These are phyloP conservation scores for Chironomus striatipennis DNA, from an alignment of 1,140 invertebrate species.

Conservation along the genomic window DNA sequence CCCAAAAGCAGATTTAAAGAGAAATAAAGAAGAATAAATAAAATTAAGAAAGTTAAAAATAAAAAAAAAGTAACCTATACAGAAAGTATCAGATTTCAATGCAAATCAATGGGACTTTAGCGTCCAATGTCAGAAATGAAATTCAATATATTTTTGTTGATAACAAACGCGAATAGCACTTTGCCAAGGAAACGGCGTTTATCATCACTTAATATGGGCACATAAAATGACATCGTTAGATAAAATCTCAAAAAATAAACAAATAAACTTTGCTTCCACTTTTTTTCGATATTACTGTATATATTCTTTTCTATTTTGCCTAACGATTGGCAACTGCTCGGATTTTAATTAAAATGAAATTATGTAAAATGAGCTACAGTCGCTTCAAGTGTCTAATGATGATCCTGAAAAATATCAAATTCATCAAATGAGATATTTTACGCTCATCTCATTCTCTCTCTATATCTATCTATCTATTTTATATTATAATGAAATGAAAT, in stretches of 20 bases:
- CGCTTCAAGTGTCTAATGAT: constrained; percentile 21
- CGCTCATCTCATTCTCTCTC: neutral
- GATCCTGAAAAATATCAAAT: constrained; percentile 15
- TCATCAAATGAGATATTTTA: constrained; percentile 19
- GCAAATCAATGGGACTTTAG: neutral
- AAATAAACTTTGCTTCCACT: no score
- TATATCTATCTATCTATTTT: no score
- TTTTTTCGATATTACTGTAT: no score
- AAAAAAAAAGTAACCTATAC: neutral
- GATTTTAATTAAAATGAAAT: constrained; percentile 23
- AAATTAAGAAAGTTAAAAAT: constrained; percentile 13
- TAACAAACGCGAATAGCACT: neutral
- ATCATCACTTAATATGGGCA: neutral
- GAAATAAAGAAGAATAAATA: constrained; percentile 22
- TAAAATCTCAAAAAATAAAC: neutral
- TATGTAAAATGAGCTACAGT: constrained; percentile 19
- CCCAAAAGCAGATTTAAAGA: no score
- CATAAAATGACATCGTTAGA: constrained; percentile 5
- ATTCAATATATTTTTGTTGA: constrained; percentile 17
- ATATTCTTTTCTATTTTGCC: neutral
- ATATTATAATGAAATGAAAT: neutral
- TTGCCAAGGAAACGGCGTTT: neutral
- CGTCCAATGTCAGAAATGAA: constrained; percentile 7
- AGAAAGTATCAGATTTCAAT: constrained; percentile 6
- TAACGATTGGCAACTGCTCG: constrained; percentile 10